These are phyloP conservation scores for Cyclargus thomasi DNA, from an alignment of 1,140 invertebrate genomes.

Conservation along the genomic window DNA sequence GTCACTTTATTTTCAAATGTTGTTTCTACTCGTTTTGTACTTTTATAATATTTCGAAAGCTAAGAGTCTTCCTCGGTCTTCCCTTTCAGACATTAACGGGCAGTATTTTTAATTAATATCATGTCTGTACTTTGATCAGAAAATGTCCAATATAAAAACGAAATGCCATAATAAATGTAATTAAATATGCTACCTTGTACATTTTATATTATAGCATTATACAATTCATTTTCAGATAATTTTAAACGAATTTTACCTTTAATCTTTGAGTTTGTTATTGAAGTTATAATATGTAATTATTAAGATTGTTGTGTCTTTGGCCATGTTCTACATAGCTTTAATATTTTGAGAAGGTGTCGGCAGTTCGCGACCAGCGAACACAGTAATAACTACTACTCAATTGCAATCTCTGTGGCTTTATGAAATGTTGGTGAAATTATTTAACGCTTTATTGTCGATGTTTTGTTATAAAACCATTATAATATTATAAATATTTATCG, in stretches of 20 bases:
- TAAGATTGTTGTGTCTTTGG: slow-evolving; percentile 51
- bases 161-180: background rate
- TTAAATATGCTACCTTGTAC: background rate
- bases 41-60: slow-evolving; percentile 55
- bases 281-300: slow-evolving; percentile 5
- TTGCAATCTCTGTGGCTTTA: slow-evolving; percentile 64
- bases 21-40: slow-evolving; percentile 64
- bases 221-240: slow-evolving; percentile 1
- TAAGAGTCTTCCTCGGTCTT: slow-evolving; percentile 65
- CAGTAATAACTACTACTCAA: slow-evolving; percentile 53
- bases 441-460: slow-evolving; percentile 70
- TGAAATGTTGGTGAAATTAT: slow-evolving; percentile 63
- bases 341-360: slow-evolving; percentile 51
- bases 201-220: background rate
- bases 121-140: slow-evolving; percentile 9
- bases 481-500: slow-evolving; percentile 72
- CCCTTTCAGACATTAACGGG: slow-evolving; percentile 33
- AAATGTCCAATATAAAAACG: slow-evolving; percentile 2
- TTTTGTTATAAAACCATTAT: slow-evolving; percentile 68
- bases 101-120: slow-evolving; percentile 11
- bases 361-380: slow-evolving; percentile 34
- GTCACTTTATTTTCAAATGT: slow-evolving; percentile 9
- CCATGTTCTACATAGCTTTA: slow-evolving; percentile 69
- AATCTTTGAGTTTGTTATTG: slow-evolving; percentile 7
- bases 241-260: slow-evolving; percentile 2